phyloP scores from a whole-genome alignment of 2,113 vertebrate genomes.

The Sander vitreus region DNA sequence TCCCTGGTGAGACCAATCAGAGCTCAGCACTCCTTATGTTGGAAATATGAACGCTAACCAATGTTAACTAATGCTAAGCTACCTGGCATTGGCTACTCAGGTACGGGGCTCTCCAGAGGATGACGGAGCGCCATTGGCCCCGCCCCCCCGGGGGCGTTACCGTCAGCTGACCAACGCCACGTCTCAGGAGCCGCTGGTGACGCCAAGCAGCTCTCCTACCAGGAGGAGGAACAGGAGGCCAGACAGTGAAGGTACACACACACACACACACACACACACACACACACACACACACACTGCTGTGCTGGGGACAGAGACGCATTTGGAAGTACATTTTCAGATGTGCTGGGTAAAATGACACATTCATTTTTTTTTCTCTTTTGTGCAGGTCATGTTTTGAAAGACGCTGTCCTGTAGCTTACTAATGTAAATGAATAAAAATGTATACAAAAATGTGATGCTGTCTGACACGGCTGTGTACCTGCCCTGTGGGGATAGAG shows the following conservation, averaged over 20 bases:
- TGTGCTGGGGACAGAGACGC: no score
- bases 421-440: no score
- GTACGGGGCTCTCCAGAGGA: conserved; percentile 82
- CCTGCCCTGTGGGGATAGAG: no score
- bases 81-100: conserved; percentile 15
- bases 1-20: conserved; percentile 70
- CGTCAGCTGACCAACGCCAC: conserved; percentile 87
- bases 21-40: neutral
- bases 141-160: conserved; percentile 84
- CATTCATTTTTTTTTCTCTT: no score
- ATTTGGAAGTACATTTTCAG: no score
- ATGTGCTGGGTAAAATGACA: no score
- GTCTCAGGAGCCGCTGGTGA: conserved; percentile 88
- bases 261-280: conserved; percentile 5
- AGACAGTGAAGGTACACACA: conserved; percentile 87
- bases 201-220: conserved; percentile 81
- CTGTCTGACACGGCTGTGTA: no score
- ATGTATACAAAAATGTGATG: no score
- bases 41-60: no score
- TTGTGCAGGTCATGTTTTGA: no score
- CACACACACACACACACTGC: neutral
- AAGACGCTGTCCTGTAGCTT: no score
- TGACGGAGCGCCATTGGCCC: conserved; percentile 68
- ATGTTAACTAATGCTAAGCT: no score
- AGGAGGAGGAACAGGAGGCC: conserved; percentile 82